Evolutionary conservation across 2,888 invertebrate species (phyloP).

Genomic region (Caenorhabditis panamensis): DNA sequence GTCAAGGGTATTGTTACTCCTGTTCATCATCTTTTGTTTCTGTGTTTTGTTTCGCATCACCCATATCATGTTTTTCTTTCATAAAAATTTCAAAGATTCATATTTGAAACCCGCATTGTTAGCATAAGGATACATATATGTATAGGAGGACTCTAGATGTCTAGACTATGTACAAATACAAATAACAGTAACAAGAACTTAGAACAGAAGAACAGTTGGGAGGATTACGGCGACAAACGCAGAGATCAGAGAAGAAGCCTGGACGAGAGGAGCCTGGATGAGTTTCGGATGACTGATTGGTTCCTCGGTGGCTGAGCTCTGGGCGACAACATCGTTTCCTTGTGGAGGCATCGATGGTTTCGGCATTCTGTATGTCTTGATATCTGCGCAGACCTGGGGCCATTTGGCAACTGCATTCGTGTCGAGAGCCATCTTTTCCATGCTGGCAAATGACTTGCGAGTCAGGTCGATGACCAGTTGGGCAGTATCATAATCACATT

Average conservation of each 20-base stretch:
- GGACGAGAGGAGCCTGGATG: constrained; percentile 48
- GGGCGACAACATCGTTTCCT: constrained; percentile 55
- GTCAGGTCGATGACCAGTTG: constrained; percentile 74
- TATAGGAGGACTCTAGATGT: not conserved
- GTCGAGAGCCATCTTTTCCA: constrained; percentile 79
- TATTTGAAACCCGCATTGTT: constrained; percentile 26
- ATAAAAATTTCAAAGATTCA: constrained; percentile 20
- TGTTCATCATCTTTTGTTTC: constrained; percentile 31
- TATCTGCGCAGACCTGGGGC: constrained; percentile 78
- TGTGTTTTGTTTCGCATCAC: constrained; percentile 1
- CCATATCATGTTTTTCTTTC: constrained; percentile 31
- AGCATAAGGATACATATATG: not conserved
- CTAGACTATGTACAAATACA: constrained; percentile 54
- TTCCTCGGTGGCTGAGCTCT: constrained; percentile 41
- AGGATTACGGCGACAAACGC: constrained; percentile 18
- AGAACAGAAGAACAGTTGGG: constrained; percentile 31
- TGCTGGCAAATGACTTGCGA: constrained; percentile 72
- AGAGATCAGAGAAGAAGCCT: constrained; percentile 22
- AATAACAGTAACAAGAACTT: not conserved
- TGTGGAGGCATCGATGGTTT: constrained; percentile 64
- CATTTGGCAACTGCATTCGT: constrained; percentile 79
- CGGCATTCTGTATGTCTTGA: constrained; percentile 77
- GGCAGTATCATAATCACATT: constrained; percentile 77
- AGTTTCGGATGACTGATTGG: constrained; percentile 34
- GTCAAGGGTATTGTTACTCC: constrained; percentile 12